Evolutionary conservation across 2,797 vertebrate genomes (phyloP).

Genomic region (Smutsia gigantea): DNA sequence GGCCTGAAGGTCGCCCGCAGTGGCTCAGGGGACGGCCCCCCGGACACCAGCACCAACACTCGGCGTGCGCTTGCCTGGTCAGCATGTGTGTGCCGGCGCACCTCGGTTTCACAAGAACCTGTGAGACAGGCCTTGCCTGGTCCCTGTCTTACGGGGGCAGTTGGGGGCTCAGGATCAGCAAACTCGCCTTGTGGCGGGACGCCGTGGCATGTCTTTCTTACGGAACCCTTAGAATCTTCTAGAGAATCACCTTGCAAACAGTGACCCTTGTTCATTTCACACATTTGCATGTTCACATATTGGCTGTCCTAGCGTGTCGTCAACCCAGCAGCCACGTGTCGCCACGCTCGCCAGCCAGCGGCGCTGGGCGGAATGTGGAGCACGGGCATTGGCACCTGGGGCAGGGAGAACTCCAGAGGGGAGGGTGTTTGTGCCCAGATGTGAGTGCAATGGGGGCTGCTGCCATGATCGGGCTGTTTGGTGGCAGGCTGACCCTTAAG

Average conservation of each 20-base stretch:
- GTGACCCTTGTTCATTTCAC: accelerated
- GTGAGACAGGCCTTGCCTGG: accelerated
- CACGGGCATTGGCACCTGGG: too few species aligned
- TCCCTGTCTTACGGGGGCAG: neutral
- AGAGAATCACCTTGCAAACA: too few species aligned
- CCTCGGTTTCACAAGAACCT: accelerated
- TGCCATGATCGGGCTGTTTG: accelerated
- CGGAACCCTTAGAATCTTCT: neutral
- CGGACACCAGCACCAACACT: accelerated
- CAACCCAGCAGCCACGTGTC: accelerated
- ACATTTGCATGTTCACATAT: accelerated
- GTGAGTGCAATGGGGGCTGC: accelerated
- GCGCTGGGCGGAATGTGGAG: neutral
- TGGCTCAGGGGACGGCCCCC: too few species aligned
- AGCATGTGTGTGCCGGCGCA: accelerated
- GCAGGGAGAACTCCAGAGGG: too few species aligned
- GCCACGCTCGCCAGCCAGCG: neutral
- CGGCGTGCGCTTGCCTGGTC: accelerated
- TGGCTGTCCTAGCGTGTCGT: neutral
- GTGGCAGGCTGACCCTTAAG: neutral
- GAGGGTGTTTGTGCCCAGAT: neutral
- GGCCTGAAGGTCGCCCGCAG: neutral
- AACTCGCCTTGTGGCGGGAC: neutral
- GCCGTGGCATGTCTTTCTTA: neutral
- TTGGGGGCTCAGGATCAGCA: neutral